A percentile compares a stretch with the other conserved stretches of the same genome.
phyloP scores from a whole-genome alignment of 2,797 vertebrate genomes.

The Stomatorhinus walkeri region DNA sequence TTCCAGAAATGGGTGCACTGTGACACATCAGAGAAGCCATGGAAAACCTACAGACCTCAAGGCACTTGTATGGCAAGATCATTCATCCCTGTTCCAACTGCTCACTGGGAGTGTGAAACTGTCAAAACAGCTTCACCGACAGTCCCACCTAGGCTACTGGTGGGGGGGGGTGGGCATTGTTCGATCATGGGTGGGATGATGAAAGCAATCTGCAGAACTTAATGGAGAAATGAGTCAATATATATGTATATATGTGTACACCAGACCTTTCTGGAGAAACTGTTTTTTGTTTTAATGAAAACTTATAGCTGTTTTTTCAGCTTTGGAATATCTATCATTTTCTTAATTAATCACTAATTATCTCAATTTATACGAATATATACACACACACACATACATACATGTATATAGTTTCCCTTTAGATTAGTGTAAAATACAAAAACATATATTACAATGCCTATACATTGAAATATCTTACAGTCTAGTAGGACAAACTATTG shows the following conservation, averaged over 20 bases:
- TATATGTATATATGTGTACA: neutral
- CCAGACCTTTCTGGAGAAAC: neutral
- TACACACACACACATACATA: neutral
- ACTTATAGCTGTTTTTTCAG: neutral
- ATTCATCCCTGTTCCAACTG: neutral
- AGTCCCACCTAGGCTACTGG: neutral
- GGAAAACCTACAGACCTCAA: neutral
- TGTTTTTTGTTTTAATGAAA: neutral
- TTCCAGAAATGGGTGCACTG: neutral
- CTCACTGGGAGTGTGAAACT: neutral
- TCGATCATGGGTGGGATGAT: neutral
- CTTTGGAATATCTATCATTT: neutral
- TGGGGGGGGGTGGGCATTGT: neutral
- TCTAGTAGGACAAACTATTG: neutral
- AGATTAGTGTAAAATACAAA: neutral
- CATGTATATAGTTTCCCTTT: neutral
- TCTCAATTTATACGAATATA: neutral
- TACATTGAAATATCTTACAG: neutral
- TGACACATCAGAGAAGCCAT: neutral
- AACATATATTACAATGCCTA: neutral
- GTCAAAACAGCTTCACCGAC: neutral
- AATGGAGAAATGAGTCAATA: neutral
- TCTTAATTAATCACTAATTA: neutral
- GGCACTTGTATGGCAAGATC: neutral
- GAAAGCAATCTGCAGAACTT: neutral